phyloP scores from a whole-genome alignment of 2,888 invertebrate genomes.

The Andrena marginata region DNA sequence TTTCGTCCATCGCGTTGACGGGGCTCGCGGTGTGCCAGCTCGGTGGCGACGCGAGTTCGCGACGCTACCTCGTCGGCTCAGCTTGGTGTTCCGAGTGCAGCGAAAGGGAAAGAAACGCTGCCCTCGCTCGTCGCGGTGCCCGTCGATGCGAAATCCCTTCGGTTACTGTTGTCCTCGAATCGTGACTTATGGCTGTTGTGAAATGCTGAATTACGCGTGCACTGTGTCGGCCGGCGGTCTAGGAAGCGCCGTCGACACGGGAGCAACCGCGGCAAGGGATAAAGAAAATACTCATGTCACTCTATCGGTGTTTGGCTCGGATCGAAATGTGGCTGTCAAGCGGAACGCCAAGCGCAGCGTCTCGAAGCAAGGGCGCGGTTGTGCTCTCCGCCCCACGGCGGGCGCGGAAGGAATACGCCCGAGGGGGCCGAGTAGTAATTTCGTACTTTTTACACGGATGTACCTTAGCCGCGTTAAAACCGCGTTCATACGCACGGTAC shows the following conservation, averaged over 20 bases:
- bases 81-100: conserved; percentile 25
- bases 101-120: neutral
- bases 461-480: conserved; percentile 46
- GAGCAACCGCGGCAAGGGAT: neutral
- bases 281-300: conserved; percentile 39
- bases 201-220: neutral
- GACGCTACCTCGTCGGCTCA: conserved; percentile 20
- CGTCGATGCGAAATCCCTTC: neutral
- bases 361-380: neutral
- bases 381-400: conserved; percentile 11
- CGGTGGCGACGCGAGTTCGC: conserved; percentile 4
- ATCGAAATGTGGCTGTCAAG: neutral
- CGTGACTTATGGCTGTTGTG: neutral
- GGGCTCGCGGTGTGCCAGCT: conserved; percentile 24
- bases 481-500: conserved; percentile 40
- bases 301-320: neutral
- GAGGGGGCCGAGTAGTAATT: conserved; percentile 34
- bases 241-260: too few species aligned
- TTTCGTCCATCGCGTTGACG: conserved; percentile 72
- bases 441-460: conserved; percentile 57
- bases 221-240: neutral
- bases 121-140: neutral
- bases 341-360: conserved; percentile 27
- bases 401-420: neutral
- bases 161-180: neutral